phyloP scores from a whole-genome alignment of 2,888 invertebrate species.

The Agrotis exclamationis region DNA sequence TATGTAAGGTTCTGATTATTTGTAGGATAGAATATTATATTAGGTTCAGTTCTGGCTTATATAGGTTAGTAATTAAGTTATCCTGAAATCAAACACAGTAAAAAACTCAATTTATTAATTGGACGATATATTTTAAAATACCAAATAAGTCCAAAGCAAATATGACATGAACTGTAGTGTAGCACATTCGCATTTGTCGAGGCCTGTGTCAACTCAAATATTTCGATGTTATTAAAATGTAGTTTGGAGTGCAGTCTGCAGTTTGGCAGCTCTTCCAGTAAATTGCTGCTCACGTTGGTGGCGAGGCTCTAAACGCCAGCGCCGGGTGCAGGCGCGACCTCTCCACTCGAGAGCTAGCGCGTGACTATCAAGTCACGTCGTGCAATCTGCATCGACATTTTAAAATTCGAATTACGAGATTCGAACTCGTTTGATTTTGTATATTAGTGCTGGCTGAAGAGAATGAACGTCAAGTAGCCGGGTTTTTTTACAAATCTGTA shows the following conservation, averaged over 20 bases:
- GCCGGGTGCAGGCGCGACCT: conserved; percentile 72
- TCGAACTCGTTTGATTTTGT: conserved; percentile 25
- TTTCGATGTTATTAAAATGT: conserved; percentile 42
- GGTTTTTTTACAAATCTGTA: too few relatives aligned
- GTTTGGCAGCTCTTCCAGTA: conserved; percentile 62
- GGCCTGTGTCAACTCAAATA: conserved; percentile 25
- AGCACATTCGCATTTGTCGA: neutral
- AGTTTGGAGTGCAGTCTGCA: conserved; percentile 39
- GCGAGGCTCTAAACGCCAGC: conserved; percentile 71
- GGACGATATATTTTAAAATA: neutral
- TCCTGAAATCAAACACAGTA: neutral
- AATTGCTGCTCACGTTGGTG: conserved; percentile 61
- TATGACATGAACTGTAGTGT: neutral
- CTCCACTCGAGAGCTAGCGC: conserved; percentile 82
- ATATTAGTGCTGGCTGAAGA: neutral
- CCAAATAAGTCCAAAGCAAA: neutral
- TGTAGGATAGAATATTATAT: neutral
- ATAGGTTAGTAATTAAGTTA: neutral
- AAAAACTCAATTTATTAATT: neutral
- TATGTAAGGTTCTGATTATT: neutral
- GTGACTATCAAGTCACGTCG: conserved; percentile 81
- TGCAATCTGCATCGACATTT: conserved; percentile 67
- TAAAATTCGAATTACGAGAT: conserved; percentile 50
- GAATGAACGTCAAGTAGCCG: neutral
- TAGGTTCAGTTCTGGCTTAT: too few relatives aligned